Conservation (phyloP, 2,797 vertebrate species). For the Bucorvus abyssinicus region DNA sequence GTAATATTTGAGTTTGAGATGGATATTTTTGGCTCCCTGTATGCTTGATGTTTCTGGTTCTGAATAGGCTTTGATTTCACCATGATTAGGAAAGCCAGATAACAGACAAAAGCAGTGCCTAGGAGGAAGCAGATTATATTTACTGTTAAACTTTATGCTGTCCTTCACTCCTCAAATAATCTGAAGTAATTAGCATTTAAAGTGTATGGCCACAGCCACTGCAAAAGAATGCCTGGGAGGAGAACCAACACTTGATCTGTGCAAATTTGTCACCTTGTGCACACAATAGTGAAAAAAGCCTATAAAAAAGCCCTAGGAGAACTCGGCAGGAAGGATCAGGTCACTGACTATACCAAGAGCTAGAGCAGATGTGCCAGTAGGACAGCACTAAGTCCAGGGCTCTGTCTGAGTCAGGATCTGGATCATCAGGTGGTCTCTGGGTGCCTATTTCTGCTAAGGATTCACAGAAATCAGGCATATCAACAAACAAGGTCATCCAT, state of each 20-base stretch:
- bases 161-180: not conserved
- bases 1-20: not conserved
- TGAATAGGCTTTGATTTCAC: not conserved
- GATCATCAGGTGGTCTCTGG: not conserved
- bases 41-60: not conserved
- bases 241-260: not conserved
- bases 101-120: not conserved
- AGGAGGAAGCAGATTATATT: not conserved
- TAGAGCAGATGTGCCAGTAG: not conserved
- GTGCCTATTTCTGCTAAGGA: not conserved
- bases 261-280: not conserved
- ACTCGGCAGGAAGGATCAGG: not conserved
- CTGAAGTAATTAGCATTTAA: not conserved
- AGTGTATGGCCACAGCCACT: not conserved
- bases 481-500: not conserved
- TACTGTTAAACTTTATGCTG: not conserved
- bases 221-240: not conserved
- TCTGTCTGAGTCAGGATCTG: not conserved
- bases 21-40: not conserved
- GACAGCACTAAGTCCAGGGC: not conserved
- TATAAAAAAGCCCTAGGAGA: not conserved
- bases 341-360: fast-evolving
- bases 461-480: not conserved
- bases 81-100: not conserved
- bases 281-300: not conserved